phyloP scores from a whole-genome alignment of 2,113 vertebrate genomes.

The Xenopus laevis region DNA sequence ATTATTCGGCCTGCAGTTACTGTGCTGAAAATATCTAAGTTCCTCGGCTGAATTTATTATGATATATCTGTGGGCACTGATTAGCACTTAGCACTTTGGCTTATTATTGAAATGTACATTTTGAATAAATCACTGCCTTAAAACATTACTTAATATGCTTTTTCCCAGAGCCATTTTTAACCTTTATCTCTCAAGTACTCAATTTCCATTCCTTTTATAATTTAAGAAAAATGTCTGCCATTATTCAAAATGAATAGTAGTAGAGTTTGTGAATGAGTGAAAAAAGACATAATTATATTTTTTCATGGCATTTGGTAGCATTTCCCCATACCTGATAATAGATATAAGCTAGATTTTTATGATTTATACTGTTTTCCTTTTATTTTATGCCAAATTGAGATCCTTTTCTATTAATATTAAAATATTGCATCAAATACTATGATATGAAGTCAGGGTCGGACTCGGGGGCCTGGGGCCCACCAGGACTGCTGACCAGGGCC shows the following conservation, averaged over 20 bases:
- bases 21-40: slow-evolving; percentile 62
- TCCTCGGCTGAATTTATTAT: slow-evolving; percentile 65
- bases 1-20: slow-evolving; percentile 61
- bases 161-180: slow-evolving; percentile 62
- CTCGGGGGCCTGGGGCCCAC: no score
- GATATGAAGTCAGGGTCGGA: no score
- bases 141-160: slow-evolving; percentile 58
- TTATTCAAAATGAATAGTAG: slow-evolving; percentile 1
- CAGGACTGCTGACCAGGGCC: no score
- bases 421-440: no score
- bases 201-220: background rate
- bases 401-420: no score
- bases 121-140: slow-evolving; percentile 62
- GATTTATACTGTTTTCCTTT: no score
- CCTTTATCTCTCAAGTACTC: slow-evolving; percentile 52
- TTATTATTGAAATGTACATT: slow-evolving; percentile 66
- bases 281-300: no score
- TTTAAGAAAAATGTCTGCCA: background rate
- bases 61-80: slow-evolving; percentile 68
- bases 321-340: no score
- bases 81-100: slow-evolving; percentile 66
- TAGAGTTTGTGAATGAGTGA: background rate
- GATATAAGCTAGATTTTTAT: no score
- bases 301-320: no score
- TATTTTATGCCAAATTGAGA: no score